These are phyloP conservation scores for Pachypeltis micranthus DNA, from an alignment of 1,140 invertebrate species.

Conservation along the genomic window DNA sequence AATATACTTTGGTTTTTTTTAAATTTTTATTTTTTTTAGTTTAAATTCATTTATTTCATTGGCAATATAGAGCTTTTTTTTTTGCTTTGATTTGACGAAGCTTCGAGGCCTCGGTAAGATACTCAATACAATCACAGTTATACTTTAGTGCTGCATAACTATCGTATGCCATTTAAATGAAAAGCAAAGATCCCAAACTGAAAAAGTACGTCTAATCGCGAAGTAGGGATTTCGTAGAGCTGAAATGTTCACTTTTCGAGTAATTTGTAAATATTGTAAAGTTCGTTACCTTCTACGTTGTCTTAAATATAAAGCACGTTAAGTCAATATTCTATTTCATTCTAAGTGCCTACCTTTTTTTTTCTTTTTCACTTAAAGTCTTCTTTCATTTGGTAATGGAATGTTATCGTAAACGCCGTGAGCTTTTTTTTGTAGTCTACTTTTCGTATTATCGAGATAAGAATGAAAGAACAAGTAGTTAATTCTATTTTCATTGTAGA, in stretches of 20 bases:
- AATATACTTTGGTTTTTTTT: not conserved
- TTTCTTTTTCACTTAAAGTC: too few species aligned
- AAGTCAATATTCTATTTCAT: not conserved
- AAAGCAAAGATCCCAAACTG: conserved; percentile 8
- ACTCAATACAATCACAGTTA: conserved; percentile 19
- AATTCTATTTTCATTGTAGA: too few species aligned
- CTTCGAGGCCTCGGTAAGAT: too few species aligned
- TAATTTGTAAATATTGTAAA: too few species aligned
- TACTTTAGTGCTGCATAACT: conserved; percentile 21
- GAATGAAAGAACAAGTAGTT: too few species aligned
- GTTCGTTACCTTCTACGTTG: not conserved
- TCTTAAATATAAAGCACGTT: not conserved
- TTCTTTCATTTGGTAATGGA: too few species aligned
- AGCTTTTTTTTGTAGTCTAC: too few species aligned
- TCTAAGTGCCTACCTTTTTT: conserved; percentile 1
- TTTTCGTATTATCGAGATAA: too few species aligned
- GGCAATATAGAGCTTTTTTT: not conserved
- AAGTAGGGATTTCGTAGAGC: not conserved
- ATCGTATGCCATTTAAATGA: conserved; percentile 19
- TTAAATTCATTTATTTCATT: not conserved
- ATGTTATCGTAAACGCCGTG: too few species aligned
- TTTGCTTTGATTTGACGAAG: not conserved
- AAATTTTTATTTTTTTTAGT: not conserved
- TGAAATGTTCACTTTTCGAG: not conserved
- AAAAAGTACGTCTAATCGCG: conserved; percentile 4